Base-by-base conservation (phyloP, 2,113 vertebrate species). In the Passer montanus region DNA sequence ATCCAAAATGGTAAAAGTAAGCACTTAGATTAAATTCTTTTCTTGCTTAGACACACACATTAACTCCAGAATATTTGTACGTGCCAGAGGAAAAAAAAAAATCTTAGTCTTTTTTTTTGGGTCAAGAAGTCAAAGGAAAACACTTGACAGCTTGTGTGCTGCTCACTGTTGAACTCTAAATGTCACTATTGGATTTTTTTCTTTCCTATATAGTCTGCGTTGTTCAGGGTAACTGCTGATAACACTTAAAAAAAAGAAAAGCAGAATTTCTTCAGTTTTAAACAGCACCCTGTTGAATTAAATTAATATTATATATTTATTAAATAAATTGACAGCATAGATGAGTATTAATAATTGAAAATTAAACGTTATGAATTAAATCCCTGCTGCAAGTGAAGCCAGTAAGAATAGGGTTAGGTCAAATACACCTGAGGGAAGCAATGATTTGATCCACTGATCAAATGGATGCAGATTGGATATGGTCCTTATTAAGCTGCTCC, bases 401-500 rank as follows among this genome's bases (percentile, higher is more conserved):
- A 84, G 41, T 66, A 85, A 73, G 46, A 82, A 76, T 17, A 86
- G 30, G 35, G 72, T 83, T 79, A 88, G 72, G 47, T 80, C 64
- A 93, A 90, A 93, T 53, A 30, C 28, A 93, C 60, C 72, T 93
- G 86, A 91, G 85, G 76, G 72, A 96, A 90, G 33, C 55, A 78
- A 26, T 50, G 55, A 88, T 87, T 85, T 91, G 75, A 81, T 92
- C 79, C 93, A 75, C 35, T 55, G 68, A 72, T 72, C 1, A 0
- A 95, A 94, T 64, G 74, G 41, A 93, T 94, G 37, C 84, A 96
- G 94, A 95, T 95, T 81, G 84, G 77, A 75, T 82, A 93, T 85
- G 96, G 72, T 93, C 93, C 83, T 91, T 67, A 88, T 92, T 90
- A 96, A 64, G 39, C 56, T 89, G 52, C 23, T 78, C 10, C 37